phyloP scores from a whole-genome alignment of 2,888 invertebrate genomes.

The Scaeva pyrastri region DNA sequence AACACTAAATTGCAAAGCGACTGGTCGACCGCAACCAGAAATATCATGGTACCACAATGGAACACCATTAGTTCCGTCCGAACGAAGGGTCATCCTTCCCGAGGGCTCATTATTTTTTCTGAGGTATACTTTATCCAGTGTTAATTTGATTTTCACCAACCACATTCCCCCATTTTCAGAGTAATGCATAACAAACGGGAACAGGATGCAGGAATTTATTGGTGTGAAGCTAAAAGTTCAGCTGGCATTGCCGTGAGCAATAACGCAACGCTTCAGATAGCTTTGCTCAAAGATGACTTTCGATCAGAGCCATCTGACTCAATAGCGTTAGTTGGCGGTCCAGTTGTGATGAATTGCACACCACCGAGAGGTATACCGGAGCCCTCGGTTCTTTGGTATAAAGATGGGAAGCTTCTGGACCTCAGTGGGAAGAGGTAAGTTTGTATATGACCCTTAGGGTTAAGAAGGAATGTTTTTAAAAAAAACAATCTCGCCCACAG shows the following conservation, averaged over 20 bases:
- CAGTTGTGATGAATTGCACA: slow-evolving; percentile 78
- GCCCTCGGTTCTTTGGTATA: slow-evolving; percentile 79
- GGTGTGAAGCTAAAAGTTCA: slow-evolving; percentile 91
- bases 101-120: slow-evolving; percentile 79
- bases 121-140: slow-evolving; percentile 67
- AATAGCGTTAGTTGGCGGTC: slow-evolving; percentile 78
- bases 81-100: slow-evolving; percentile 78
- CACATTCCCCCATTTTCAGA: slow-evolving; percentile 51
- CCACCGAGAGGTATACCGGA: slow-evolving; percentile 79
- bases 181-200: slow-evolving; percentile 90
- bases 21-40: slow-evolving; percentile 78
- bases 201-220: slow-evolving; percentile 91
- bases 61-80: slow-evolving; percentile 78
- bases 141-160: neutral
- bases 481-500: slow-evolving; percentile 40
- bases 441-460: too few relatives aligned
- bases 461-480: too few relatives aligned
- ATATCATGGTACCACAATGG: slow-evolving; percentile 80
- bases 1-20: slow-evolving; percentile 79
- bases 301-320: slow-evolving; percentile 78
- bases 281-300: slow-evolving; percentile 83
- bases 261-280: slow-evolving; percentile 91
- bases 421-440: slow-evolving; percentile 78
- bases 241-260: slow-evolving; percentile 89
- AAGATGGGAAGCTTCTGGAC: slow-evolving; percentile 78